A percentile compares a stretch with the other conserved stretches of the same genome.
These are phyloP conservation scores for Litoditis marina DNA, from an alignment of 2,888 invertebrate genomes.

Conservation along the genomic window DNA sequence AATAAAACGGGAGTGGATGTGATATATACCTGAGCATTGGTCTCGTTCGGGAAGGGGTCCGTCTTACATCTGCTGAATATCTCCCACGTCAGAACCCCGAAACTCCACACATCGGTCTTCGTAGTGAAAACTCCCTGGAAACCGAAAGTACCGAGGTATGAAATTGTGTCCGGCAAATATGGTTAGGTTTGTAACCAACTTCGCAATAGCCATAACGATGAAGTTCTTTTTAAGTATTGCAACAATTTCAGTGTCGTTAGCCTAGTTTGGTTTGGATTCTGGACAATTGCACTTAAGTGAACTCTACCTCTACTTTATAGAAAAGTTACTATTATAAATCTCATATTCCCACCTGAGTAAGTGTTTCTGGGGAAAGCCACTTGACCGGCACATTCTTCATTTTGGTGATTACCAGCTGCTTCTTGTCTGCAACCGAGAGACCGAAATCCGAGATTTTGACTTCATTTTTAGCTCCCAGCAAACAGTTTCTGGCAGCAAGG, in stretches of 20 bases:
- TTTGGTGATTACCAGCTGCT: constrained; percentile 27
- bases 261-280: too few species aligned
- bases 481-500: constrained; percentile 31
- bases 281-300: too few species aligned
- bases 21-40: constrained; percentile 31
- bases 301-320: too few species aligned
- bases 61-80: constrained; percentile 25
- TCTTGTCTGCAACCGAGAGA: constrained; percentile 25
- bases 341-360: constrained; percentile 21
- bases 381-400: constrained; percentile 43
- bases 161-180: too few species aligned
- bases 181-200: neutral
- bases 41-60: constrained; percentile 38
- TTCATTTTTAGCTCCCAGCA: constrained; percentile 17
- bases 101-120: constrained; percentile 48
- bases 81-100: constrained; percentile 40
- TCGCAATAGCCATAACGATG: neutral
- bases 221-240: too few species aligned
- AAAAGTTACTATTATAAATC: too few species aligned
- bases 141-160: too few species aligned
- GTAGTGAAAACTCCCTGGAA: constrained; percentile 35
- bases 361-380: constrained; percentile 47
- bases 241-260: too few species aligned
- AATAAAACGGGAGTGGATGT: too few species aligned
- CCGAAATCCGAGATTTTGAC: constrained; percentile 38